Conservation (phyloP, 2,888 invertebrate species). For the Himalopsyche japonica region DNA sequence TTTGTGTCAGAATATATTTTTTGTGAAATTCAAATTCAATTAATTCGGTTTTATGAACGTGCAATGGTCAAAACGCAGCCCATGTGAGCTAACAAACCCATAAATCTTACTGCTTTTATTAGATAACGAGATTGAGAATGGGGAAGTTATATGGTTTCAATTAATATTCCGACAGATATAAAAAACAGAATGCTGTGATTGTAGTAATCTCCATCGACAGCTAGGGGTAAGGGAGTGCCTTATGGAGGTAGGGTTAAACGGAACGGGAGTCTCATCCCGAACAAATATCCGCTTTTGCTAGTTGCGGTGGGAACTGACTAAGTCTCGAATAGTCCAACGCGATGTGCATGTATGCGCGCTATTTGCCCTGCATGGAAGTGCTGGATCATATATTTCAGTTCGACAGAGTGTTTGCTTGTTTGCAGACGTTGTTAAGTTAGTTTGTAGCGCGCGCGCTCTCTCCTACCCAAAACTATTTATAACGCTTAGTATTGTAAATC, state of each 20-base stretch:
- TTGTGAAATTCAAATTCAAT: too few species aligned
- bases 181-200: background rate
- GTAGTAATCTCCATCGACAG: background rate
- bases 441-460: background rate
- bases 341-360: background rate
- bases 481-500: slow-evolving; percentile 4
- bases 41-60: too few species aligned
- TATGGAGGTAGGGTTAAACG: background rate
- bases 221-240: background rate
- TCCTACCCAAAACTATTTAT: slow-evolving; percentile 11
- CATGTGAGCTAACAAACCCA: too few species aligned
- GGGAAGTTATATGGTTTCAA: too few species aligned
- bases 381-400: slow-evolving; percentile 17
- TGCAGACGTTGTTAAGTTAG: slow-evolving; percentile 35
- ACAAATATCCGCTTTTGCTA: slow-evolving; percentile 31
- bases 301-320: slow-evolving; percentile 20
- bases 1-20: too few species aligned
- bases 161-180: too few species aligned
- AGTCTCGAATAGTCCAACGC: slow-evolving; percentile 13
- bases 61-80: too few species aligned
- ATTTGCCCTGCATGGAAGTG: background rate
- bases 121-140: too few species aligned
- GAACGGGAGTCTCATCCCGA: slow-evolving; percentile 10
- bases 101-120: too few species aligned
- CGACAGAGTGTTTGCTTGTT: slow-evolving; percentile 33